phyloP scores from a whole-genome alignment of 2,797 vertebrate species.

The Micrastur ruficollis region DNA sequence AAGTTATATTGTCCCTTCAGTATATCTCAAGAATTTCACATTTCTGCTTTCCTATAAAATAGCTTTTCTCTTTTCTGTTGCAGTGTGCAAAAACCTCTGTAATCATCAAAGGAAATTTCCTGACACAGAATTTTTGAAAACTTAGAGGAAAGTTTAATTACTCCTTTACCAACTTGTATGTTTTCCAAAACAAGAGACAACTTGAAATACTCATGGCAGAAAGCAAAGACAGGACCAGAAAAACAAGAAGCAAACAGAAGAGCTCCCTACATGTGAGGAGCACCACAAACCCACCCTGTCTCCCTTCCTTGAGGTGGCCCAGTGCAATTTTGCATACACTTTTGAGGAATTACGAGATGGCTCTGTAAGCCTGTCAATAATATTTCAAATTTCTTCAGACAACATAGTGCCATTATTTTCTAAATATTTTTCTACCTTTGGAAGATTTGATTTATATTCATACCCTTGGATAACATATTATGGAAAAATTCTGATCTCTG shows the following conservation, averaged over 20 bases:
- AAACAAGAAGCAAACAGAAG: not conserved
- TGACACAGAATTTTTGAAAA: not conserved
- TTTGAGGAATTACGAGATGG: not conserved
- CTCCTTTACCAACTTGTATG: not conserved
- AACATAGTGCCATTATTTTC: not conserved
- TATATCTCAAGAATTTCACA: not conserved
- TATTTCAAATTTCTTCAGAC: not conserved
- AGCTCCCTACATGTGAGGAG: fast-evolving
- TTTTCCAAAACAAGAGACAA: not conserved
- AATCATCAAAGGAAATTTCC: not conserved
- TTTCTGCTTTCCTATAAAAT: not conserved
- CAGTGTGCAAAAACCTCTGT: not conserved
- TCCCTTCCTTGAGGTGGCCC: not conserved
- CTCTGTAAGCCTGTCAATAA: not conserved
- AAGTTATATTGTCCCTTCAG: not conserved
- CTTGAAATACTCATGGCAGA: not conserved
- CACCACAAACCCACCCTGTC: not conserved
- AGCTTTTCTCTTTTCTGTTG: not conserved
- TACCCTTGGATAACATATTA: not conserved
- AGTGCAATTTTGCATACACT: not conserved
- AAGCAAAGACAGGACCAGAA: not conserved
- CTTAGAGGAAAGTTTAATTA: not conserved
- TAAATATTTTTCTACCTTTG: not conserved
- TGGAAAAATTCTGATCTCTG: not conserved
- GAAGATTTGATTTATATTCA: not conserved